Base-by-base conservation (phyloP, 2,888 invertebrate species). In the Tenthredo notha region DNA sequence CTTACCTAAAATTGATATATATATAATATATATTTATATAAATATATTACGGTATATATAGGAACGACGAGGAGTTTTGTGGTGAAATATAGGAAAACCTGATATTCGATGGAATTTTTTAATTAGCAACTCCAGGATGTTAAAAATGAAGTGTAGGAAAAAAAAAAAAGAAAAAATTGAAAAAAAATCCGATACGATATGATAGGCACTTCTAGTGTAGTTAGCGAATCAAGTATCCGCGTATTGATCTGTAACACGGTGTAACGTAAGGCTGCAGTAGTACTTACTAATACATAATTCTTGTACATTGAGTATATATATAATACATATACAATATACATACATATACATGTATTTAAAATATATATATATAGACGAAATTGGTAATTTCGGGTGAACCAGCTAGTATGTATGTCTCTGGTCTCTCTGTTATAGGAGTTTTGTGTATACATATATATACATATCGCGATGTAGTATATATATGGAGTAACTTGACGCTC, bases 71-170 rank as follows among this genome's bases (percentile, higher is more conserved):
- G n/a, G n/a, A 18, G 43, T 9, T 21, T 43, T 43, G 74, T 43
- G 77, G 75, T 50, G 25, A 77, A 43, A 77, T 50, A 84, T 47
- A 84, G 87, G 87, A 88, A 90, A 90, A 91, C 91, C 91, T 89
- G 90, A 91, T 90, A 91, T 89, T 86, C 80, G 88, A 88, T 91
- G 92, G 92, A 92, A 92, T 92, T 92, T 92, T 92, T 92, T 92
- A 92, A 92, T 92, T 92, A 92, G 91, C 12, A 29, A 15, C 67
- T 67, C 18, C 33, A 70, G 70, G 33, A 70, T 70, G 37, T 7
- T 15, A 33, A 70, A n/a, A 47, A 47, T 12, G 47, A 47, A 47
- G 47, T 18, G 37, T 33, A 9, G 43, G 21, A 9, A 43, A 37
- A 7, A 1, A 29, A 70, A 37, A 37, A 50, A 37, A 43, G 3